phyloP scores from a whole-genome alignment of 1,140 invertebrate genomes.

The Caenorhabditis brenneri region DNA sequence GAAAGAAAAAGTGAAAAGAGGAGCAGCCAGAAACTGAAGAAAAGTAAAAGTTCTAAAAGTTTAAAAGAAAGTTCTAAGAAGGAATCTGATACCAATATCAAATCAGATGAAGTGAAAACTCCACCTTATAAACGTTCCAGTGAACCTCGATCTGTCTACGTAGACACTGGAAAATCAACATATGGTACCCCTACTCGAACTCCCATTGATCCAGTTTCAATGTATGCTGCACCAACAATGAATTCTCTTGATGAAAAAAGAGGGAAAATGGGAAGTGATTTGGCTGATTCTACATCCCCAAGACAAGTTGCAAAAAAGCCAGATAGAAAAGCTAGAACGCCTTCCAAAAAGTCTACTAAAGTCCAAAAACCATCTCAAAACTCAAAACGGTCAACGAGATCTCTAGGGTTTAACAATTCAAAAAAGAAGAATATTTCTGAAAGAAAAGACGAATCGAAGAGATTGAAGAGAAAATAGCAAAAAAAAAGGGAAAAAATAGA shows the following conservation, averaged over 20 bases:
- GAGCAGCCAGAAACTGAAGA: not conserved
- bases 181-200: not conserved
- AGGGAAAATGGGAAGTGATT: not conserved
- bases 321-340: too few relatives aligned
- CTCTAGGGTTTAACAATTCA: too few relatives aligned
- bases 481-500: too few relatives aligned
- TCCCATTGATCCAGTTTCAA: not conserved
- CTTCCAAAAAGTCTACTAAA: too few relatives aligned
- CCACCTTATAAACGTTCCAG: not conserved
- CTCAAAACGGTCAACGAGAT: too few relatives aligned
- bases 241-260: not conserved
- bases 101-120: not conserved
- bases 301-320: too few relatives aligned
- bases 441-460: too few relatives aligned
- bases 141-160: not conserved
- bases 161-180: not conserved
- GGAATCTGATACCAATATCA: not conserved
- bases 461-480: too few relatives aligned
- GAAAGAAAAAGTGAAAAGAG: not conserved
- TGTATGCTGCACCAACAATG: not conserved
- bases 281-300: not conserved
- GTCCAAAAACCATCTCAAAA: too few relatives aligned
- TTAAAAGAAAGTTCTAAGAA: too few relatives aligned
- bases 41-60: too few relatives aligned
- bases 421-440: too few relatives aligned